Evolutionary conservation across 2,113 vertebrate genomes (phyloP).

Genomic region (Stegostoma tigrinum): DNA sequence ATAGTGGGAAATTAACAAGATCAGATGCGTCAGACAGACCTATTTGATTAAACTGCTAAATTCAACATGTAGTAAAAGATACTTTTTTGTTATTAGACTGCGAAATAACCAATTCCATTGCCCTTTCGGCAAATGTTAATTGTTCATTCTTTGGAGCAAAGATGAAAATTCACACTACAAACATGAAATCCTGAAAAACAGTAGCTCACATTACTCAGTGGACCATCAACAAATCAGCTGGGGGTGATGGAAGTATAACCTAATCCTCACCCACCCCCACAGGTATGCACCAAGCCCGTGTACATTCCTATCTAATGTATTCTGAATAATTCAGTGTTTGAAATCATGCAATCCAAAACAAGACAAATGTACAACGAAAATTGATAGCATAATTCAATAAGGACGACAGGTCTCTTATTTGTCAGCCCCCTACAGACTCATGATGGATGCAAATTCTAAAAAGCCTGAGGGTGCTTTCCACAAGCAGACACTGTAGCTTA

Average conservation of each 20-base stretch:
- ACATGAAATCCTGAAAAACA: conserved; percentile 40
- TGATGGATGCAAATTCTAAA: conserved; percentile 41
- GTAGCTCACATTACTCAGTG: conserved; percentile 41
- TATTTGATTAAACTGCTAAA: neutral
- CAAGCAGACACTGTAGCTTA: conserved; percentile 46
- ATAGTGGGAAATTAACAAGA: neutral
- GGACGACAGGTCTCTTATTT: conserved; percentile 42
- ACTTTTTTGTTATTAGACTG: conserved; percentile 40
- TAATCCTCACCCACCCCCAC: neutral
- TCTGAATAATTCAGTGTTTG: conserved; percentile 38
- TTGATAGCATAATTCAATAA: conserved; percentile 42
- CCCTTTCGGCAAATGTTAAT: conserved; percentile 45
- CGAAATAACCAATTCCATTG: conserved; percentile 43
- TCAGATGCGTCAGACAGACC: neutral
- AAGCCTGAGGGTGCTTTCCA: conserved; percentile 44
- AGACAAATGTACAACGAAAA: conserved; percentile 8
- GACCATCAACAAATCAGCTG: conserved; percentile 17
- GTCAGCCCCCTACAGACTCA: conserved; percentile 40
- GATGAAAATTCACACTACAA: conserved; percentile 44
- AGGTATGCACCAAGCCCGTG: conserved; percentile 38
- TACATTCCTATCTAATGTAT: conserved; percentile 24
- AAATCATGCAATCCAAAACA: neutral
- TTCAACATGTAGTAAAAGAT: conserved; percentile 40
- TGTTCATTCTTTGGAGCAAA: conserved; percentile 41
- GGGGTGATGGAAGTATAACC: conserved; percentile 26